These are phyloP conservation scores for Tryphoninae sp. DNA, from an alignment of 2,888 invertebrate genomes.

Conservation along the genomic window DNA sequence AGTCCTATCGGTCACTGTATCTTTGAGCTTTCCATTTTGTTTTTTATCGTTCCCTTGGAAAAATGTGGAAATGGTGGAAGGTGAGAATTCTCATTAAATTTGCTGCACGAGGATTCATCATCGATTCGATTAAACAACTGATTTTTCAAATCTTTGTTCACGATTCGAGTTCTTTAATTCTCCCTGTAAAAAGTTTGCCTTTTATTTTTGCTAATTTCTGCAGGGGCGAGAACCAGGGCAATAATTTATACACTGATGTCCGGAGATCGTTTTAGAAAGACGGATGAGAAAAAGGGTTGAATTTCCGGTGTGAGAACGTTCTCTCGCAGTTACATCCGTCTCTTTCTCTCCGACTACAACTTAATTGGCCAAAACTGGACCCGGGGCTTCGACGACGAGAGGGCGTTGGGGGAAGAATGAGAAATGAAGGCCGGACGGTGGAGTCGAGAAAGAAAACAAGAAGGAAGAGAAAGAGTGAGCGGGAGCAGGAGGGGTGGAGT, in stretches of 20 bases:
- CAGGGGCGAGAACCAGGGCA: conserved; percentile 1
- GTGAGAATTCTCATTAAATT: too few species aligned
- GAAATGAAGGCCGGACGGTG: conserved; percentile 49
- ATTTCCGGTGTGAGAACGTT: conserved; percentile 62
- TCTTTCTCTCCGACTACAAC: conserved; percentile 72
- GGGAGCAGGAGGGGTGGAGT: conserved; percentile 13
- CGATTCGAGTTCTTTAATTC: not conserved
- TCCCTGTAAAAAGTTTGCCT: not conserved
- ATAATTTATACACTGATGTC: conserved; percentile 47
- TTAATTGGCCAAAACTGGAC: conserved; percentile 80
- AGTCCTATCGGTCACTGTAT: too few species aligned
- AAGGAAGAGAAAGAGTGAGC: conserved; percentile 10
- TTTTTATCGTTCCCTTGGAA: too few species aligned
- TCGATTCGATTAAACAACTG: too few species aligned
- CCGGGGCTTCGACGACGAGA: conserved; percentile 63
- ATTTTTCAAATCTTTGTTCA: not conserved
- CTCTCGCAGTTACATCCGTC: conserved; percentile 13
- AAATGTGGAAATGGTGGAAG: too few species aligned
- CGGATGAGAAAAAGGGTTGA: conserved; percentile 45
- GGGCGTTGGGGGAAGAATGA: conserved; percentile 60
- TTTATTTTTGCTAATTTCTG: conserved; percentile 40
- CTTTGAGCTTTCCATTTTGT: too few species aligned
- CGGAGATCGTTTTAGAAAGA: conserved; percentile 28
- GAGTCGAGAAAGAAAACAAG: conserved; percentile 44
- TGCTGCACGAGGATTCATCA: too few species aligned